These are phyloP conservation scores for Idris sp. DNA, from an alignment of 1,140 invertebrate genomes.

Conservation along the genomic window DNA sequence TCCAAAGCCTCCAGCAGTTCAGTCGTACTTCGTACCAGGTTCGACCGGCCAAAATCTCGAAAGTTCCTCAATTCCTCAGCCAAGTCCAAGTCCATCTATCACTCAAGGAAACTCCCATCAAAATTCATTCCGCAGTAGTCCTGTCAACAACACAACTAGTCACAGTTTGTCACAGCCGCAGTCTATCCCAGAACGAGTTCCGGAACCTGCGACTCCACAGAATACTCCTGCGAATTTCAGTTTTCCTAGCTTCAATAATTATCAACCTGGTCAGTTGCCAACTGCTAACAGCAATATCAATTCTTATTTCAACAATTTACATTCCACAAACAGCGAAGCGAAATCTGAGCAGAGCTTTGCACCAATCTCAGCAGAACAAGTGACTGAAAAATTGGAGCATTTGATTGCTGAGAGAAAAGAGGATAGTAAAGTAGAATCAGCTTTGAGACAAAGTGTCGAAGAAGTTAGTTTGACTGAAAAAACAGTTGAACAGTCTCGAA, in stretches of 20 bases:
- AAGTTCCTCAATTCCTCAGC: conserved; percentile 23
- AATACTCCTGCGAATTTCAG: conserved; percentile 71
- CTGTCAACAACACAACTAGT: conserved; percentile 45
- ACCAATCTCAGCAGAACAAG: conserved; percentile 70
- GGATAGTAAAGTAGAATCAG: conserved; percentile 20
- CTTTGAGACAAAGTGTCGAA: conserved; percentile 4
- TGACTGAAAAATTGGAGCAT: conserved; percentile 72
- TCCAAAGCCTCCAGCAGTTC: conserved; percentile 8
- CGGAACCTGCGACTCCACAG: conserved; percentile 71
- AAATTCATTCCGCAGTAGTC: conserved; percentile 66
- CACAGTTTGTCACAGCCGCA: conserved; percentile 58
- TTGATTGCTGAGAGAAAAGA: conserved; percentile 68
- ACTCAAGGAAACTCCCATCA: conserved; percentile 59
- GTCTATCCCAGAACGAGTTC: conserved; percentile 62
- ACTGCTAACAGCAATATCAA: conserved; percentile 12
- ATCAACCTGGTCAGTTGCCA: conserved; percentile 22
- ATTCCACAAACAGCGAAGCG: neutral
- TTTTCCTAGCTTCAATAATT: conserved; percentile 62
- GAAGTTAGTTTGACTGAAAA: conserved; percentile 60
- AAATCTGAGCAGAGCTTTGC: conserved; percentile 62
- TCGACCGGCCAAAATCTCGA: conserved; percentile 19
- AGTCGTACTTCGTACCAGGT: conserved; percentile 62
- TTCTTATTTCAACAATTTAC: conserved; percentile 35
- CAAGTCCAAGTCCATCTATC: conserved; percentile 48
- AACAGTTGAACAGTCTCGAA: too few relatives aligned